Base-by-base conservation (phyloP, 2,888 invertebrate genomes). In the Cephonodes hylas region DNA sequence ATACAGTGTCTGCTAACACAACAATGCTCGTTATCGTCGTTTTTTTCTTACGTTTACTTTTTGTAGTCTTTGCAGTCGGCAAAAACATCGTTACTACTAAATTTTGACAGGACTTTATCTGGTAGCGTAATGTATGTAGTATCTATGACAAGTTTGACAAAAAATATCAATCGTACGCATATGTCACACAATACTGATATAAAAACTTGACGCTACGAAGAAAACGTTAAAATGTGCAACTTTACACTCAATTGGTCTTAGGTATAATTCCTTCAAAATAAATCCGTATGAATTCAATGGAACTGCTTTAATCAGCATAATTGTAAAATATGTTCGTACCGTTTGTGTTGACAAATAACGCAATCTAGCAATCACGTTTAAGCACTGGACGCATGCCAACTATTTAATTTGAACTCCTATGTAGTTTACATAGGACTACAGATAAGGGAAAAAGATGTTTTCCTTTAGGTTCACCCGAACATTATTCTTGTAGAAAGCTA, bases 291-390 rank as follows among this genome's bases (percentile, higher is more conserved):
- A 58, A 23, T 42, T 22, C 22, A 13, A 58, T 34, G 38, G 3
- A 58, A 58, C 57, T 13, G 42, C 3, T 42, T 38, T 58, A 58
- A 58, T 58, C 18, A 58, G 34, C 18, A 5, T 42, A 58, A 42
- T 58, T 58, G 31, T 42, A 58, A 42, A 42, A 58, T 58, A 58
- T 58, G 38, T 58, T n/a, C 57, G n/a, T 42, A 13, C 57, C 57
- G 10, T 38, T 22, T 23, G 42, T 58, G 22, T 58, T 58, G 57
- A 58, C 57, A 58, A 58, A 58, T 58, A 57, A 42, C 57, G 42
- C 38, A 58, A 20, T 38, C 42, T 31, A 20, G 57, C 57, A 58
- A 58, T 58, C 57, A 58, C 23, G 38, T 23, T 58, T 42, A 58
- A 58, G 57, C 23, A 23, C 57, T 58, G 57, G 57, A 38, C 34